A percentile compares a stretch with the other conserved stretches of the same genome.
These are phyloP conservation scores for Tupaia chinensis DNA, from an alignment of 2,113 vertebrate genomes.

Conservation along the genomic window DNA sequence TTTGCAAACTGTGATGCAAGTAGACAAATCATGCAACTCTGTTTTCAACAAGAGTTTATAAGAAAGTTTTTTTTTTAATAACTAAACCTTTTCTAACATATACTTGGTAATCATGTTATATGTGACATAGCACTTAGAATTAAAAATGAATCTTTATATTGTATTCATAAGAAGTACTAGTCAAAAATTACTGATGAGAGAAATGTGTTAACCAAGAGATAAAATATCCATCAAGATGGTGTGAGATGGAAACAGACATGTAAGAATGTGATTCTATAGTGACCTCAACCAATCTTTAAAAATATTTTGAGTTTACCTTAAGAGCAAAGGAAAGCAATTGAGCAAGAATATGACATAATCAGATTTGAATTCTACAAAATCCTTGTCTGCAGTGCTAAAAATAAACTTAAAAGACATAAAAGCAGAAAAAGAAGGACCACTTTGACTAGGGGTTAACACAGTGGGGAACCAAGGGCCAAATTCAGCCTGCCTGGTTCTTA, in stretches of 20 bases:
- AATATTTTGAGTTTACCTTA: background rate
- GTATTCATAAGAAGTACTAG: background rate
- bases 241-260: background rate
- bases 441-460: background rate
- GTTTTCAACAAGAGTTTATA: background rate
- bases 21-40: background rate
- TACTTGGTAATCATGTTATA: background rate
- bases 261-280: background rate
- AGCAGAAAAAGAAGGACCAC: background rate
- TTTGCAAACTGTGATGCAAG: background rate
- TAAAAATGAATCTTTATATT: background rate
- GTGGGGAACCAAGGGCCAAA: background rate
- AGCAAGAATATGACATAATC: background rate
- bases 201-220: background rate
- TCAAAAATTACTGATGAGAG: background rate
- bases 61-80: background rate
- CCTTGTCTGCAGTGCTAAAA: background rate
- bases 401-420: background rate
- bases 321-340: background rate
- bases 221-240: background rate
- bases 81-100: background rate
- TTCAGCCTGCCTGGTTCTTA: background rate
- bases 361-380: background rate
- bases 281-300: background rate
- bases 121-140: background rate